Percentiles rank a stretch among this genome's conserved stretches.
These are phyloP conservation scores for Narcine bancroftii DNA, from an alignment of 2,113 vertebrate genomes.

Conservation along the genomic window DNA sequence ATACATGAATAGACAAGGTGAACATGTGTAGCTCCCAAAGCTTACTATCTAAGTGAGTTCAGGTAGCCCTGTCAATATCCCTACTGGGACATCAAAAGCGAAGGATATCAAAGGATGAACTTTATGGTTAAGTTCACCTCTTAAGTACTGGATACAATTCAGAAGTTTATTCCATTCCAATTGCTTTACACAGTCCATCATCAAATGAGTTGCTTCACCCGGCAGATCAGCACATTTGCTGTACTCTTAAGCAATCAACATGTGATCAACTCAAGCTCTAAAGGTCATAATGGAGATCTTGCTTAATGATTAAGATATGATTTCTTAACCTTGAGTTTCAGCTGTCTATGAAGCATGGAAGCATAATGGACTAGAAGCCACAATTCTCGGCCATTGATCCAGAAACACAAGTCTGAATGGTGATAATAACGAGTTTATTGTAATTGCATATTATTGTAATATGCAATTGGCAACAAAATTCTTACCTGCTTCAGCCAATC, in stretches of 20 bases:
- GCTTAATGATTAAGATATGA: neutral
- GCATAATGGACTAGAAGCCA: no score
- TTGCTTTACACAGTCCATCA: neutral
- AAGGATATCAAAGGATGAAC: neutral
- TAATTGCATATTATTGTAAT: no score
- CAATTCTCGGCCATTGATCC: no score
- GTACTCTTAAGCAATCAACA: neutral
- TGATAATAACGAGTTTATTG: no score
- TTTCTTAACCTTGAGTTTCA: neutral
- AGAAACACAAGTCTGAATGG: no score
- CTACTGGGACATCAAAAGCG: neutral
- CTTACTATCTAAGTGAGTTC: neutral
- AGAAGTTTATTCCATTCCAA: neutral
- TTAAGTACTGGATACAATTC: neutral
- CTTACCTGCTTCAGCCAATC: no score
- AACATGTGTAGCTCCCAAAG: neutral
- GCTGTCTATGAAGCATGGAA: no score
- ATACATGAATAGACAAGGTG: no score
- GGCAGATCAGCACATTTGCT: neutral
- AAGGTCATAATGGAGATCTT: neutral
- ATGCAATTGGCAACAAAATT: no score
- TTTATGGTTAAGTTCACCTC: neutral
- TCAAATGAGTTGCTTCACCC: neutral
- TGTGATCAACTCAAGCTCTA: neutral
- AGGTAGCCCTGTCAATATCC: neutral